phyloP scores from a whole-genome alignment of 1,140 invertebrate genomes.

The Hypothenemus hampei region DNA sequence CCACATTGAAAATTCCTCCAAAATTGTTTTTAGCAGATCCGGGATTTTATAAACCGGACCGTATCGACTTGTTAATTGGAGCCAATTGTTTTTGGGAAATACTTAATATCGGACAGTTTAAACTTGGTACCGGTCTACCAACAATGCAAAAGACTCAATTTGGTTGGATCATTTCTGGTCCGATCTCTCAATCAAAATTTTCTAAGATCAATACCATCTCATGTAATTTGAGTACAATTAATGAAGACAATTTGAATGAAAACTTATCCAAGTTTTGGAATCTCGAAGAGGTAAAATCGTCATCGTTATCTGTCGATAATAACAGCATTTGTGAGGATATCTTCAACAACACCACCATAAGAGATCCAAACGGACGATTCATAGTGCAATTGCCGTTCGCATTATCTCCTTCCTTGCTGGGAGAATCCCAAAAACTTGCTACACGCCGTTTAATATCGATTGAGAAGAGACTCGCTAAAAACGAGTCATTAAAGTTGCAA shows the following conservation, averaged over 20 bases:
- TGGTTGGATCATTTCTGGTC: not conserved
- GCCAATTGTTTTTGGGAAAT: not conserved
- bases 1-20: not conserved
- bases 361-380: constrained; percentile 16
- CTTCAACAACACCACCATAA: constrained; percentile 11
- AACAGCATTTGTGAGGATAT: constrained; percentile 21
- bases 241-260: not conserved
- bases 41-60: not conserved
- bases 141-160: not conserved
- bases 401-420: constrained; percentile 8
- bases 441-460: not conserved
- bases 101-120: not conserved
- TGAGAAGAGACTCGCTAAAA: not conserved
- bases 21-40: not conserved
- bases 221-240: not conserved
- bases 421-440: constrained; percentile 11
- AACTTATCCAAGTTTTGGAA: constrained; percentile 29
- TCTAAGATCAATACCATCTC: not conserved
- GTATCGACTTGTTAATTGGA: not conserved
- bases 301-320: constrained; percentile 3
- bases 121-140: not conserved
- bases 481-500: not conserved
- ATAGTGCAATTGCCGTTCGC: constrained; percentile 26
- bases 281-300: constrained; percentile 5
- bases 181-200: not conserved